Evolutionary conservation across 2,113 vertebrate species (phyloP).

Genomic region (Zosterops hypoxanthus): DNA sequence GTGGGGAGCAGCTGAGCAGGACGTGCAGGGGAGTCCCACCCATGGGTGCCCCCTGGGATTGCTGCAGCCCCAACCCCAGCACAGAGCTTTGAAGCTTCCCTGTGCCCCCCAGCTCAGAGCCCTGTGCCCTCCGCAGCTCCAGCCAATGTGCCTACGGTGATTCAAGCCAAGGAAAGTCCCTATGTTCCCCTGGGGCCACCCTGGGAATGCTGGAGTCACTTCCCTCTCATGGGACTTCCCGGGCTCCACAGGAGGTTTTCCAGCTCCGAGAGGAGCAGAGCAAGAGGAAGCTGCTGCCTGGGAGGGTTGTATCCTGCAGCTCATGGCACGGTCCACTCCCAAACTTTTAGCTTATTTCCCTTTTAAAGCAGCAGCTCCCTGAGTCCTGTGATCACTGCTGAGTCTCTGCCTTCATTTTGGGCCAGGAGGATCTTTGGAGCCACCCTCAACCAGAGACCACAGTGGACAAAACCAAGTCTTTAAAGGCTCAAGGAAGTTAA

Average conservation of each 20-base stretch:
- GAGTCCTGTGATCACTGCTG: neutral
- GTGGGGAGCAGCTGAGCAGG: neutral
- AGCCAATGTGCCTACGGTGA: accelerated
- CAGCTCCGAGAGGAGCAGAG: neutral
- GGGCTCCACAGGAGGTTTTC: neutral
- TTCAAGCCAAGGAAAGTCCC: neutral
- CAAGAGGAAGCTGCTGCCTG: neutral
- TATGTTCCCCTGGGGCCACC: neutral
- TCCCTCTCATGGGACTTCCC: neutral
- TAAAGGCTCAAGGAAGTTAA: neutral
- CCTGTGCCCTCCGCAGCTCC: neutral
- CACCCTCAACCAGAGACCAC: accelerated
- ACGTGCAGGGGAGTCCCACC: neutral
- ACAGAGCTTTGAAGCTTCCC: accelerated
- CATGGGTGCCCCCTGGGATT: neutral
- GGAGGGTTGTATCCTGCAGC: neutral
- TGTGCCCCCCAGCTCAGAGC: neutral
- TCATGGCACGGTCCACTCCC: neutral
- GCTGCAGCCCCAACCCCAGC: neutral
- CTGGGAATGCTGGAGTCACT: neutral
- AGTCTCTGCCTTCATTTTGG: neutral
- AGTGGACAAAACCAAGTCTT: neutral
- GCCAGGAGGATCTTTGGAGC: neutral
- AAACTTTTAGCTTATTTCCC: neutral
- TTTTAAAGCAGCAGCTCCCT: neutral